A percentile compares a stretch with the other conserved stretches of the same genome.
phyloP scores from a whole-genome alignment of 2,888 invertebrate species.

The Rhagonycha fulva region DNA sequence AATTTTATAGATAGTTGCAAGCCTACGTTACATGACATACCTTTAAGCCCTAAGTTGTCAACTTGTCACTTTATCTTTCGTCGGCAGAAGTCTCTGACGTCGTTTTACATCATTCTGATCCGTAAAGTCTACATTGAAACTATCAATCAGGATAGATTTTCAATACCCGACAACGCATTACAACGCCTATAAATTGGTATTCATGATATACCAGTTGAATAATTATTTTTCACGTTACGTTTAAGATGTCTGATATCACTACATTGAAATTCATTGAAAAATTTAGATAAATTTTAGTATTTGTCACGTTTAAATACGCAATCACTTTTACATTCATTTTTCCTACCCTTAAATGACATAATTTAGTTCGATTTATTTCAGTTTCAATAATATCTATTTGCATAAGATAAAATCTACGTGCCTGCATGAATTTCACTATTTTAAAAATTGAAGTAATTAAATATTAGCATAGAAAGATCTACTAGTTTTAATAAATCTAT shows the following conservation, averaged over 20 bases:
- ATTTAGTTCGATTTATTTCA: background rate
- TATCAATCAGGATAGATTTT: constrained; percentile 31
- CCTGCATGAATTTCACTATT: background rate
- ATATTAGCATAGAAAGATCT: background rate
- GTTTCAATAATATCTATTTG: background rate
- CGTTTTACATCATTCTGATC: constrained; percentile 30
- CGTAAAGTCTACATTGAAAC: constrained; percentile 26
- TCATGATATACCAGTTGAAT: constrained; percentile 22
- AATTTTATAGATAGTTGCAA: constrained; percentile 16
- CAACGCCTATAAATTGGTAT: constrained; percentile 29
- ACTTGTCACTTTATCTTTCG: constrained; percentile 27
- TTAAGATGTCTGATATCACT: constrained; percentile 12
- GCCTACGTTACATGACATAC: constrained; percentile 14
- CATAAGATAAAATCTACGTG: background rate
- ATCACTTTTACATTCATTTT: background rate
- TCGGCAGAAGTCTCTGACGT: constrained; percentile 21
- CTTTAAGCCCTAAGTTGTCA: constrained; percentile 23
- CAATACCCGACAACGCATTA: constrained; percentile 28
- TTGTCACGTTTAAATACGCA: constrained; percentile 7
- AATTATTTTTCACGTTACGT: constrained; percentile 27
- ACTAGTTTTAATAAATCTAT: background rate
- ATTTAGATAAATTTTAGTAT: constrained; percentile 18
- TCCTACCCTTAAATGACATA: background rate
- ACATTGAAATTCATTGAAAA: constrained; percentile 27
- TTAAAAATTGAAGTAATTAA: background rate